Percentiles rank a stretch among this genome's conserved stretches.
These are phyloP conservation scores for Ginglymostoma cirratum DNA, from an alignment of 2,113 vertebrate genomes.

Conservation along the genomic window DNA sequence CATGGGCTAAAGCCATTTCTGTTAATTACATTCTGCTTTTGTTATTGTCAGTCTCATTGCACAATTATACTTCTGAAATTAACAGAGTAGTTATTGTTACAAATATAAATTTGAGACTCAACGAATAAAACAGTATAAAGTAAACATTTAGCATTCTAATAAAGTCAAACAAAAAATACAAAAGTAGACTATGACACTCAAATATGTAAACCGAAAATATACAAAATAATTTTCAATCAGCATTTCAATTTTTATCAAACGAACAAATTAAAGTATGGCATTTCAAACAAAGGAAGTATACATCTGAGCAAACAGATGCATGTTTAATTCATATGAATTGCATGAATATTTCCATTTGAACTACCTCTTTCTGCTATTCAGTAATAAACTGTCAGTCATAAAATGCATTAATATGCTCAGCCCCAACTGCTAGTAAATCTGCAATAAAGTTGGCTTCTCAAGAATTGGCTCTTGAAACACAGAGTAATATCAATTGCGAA, in stretches of 20 bases:
- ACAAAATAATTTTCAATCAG: conserved; percentile 1
- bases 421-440: background rate
- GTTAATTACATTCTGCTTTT: background rate
- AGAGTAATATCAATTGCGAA: conserved; percentile 25
- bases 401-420: conserved; percentile 38
- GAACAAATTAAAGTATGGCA: conserved; percentile 2
- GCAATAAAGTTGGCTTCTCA: background rate
- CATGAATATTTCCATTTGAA: conserved; percentile 36
- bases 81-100: background rate
- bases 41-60: background rate
- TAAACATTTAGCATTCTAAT: background rate
- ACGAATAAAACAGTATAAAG: background rate
- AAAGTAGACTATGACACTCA: background rate
- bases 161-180: background rate
- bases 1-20: background rate
- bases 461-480: background rate
- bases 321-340: conserved; percentile 36
- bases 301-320: background rate
- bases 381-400: conserved; percentile 36
- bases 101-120: background rate
- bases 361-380: background rate
- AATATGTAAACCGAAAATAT: background rate
- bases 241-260: conserved; percentile 15
- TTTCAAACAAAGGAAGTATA: background rate
- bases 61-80: background rate